Percentiles rank a stretch among this genome's conserved stretches.
These are phyloP conservation scores for Drosophila formosana DNA, from an alignment of 2,888 invertebrate species.

Conservation along the genomic window DNA sequence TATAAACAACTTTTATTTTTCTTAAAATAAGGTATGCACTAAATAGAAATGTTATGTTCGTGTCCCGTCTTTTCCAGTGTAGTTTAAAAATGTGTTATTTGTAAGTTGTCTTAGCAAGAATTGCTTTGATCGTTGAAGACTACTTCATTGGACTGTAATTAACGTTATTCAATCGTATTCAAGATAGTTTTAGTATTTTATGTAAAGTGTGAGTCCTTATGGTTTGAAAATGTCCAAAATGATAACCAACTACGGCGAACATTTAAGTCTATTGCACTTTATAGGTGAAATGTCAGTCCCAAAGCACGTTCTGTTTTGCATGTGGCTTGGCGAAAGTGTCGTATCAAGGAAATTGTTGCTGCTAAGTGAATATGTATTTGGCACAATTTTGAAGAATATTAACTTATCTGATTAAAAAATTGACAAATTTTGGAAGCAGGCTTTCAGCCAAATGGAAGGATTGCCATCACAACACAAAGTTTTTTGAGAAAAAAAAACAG, in stretches of 20 bases:
- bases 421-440: conserved; percentile 12
- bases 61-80: too few species aligned
- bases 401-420: conserved; percentile 1
- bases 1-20: too few species aligned
- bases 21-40: too few species aligned
- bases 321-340: conserved; percentile 13
- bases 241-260: conserved; percentile 5
- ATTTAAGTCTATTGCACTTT: conserved; percentile 23
- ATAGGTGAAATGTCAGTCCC: conserved; percentile 17
- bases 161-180: background rate
- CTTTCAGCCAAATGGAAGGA: conserved; percentile 14
- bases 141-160: too few species aligned
- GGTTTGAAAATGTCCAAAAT: conserved; percentile 7
- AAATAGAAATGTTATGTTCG: too few species aligned
- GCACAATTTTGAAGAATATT: conserved; percentile 3
- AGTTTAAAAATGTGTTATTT: too few species aligned
- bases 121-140: too few species aligned
- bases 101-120: too few species aligned
- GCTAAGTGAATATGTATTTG: conserved; percentile 3
- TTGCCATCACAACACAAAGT: conserved; percentile 7
- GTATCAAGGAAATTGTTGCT: background rate
- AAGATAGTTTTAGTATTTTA: background rate
- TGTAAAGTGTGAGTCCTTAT: conserved; percentile 1
- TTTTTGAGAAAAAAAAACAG: too few species aligned
- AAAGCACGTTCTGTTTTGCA: conserved; percentile 9